These are phyloP conservation scores for Cydia fagiglandana DNA, from an alignment of 1,140 invertebrate species.

Conservation along the genomic window DNA sequence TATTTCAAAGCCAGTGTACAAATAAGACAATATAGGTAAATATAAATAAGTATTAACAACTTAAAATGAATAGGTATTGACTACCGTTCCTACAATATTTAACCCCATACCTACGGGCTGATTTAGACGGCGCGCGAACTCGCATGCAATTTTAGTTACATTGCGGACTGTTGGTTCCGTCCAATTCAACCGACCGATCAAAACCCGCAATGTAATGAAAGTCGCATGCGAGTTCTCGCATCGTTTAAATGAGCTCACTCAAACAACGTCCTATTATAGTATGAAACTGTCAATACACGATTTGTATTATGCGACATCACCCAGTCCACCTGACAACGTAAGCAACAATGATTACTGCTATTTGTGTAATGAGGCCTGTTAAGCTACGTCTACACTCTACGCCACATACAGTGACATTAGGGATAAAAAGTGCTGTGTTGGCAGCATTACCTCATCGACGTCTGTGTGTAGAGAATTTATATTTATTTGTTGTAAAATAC, in stretches of 20 bases:
- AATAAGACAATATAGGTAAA: too few relatives aligned
- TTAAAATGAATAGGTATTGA: neutral
- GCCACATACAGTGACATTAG: neutral
- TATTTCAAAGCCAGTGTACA: too few relatives aligned
- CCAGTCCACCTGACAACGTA: conserved; percentile 10
- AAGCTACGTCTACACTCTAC: neutral
- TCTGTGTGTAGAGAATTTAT: too few relatives aligned
- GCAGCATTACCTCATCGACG: neutral
- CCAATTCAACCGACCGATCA: too few relatives aligned
- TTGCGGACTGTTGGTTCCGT: too few relatives aligned
- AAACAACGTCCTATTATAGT: neutral
- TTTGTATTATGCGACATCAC: conserved; percentile 11
- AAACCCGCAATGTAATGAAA: too few relatives aligned
- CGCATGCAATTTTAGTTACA: too few relatives aligned
- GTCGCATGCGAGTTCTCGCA: too few relatives aligned
- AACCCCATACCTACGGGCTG: neutral
- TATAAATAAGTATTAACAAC: too few relatives aligned
- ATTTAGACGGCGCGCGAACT: too few relatives aligned
- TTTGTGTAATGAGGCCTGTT: conserved; percentile 24
- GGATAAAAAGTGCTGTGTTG: neutral
- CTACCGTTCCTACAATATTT: neutral
- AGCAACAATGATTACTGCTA: conserved; percentile 26
- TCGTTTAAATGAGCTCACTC: neutral
- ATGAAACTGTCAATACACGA: conserved; percentile 4
- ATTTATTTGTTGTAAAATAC: too few relatives aligned